Conservation (phyloP, 92 coral and sea anemone genomes). For the Nematostella vectensis region DNA sequence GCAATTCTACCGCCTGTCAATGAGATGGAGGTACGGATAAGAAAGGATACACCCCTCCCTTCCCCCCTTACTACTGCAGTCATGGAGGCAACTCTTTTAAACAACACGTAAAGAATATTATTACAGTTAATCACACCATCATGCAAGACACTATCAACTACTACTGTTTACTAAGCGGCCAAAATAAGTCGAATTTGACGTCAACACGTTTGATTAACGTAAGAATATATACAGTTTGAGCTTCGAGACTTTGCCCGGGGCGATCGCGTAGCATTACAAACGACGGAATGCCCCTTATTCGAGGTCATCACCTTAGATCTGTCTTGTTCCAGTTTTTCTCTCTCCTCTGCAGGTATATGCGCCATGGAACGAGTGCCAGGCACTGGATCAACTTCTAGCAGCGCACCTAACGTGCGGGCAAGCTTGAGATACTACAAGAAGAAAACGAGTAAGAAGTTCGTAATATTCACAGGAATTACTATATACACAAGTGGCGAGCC, state of each 20-base stretch:
- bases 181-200: too few relatives aligned
- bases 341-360: constrained; percentile 69
- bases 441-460: not conserved
- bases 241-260: too few relatives aligned
- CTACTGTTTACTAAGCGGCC: too few relatives aligned
- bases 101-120: too few relatives aligned
- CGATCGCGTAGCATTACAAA: too few relatives aligned
- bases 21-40: not conserved
- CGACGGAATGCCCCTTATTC: too few relatives aligned
- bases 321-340: constrained; percentile 71
- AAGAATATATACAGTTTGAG: too few relatives aligned
- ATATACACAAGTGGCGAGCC: not conserved
- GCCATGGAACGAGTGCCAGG: constrained; percentile 91
- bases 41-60: not conserved
- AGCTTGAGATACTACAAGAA: constrained; percentile 57
- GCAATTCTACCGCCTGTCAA: constrained; percentile 55
- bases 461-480: not conserved
- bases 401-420: constrained; percentile 59
- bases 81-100: too few relatives aligned
- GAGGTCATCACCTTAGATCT: constrained; percentile 57
- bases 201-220: too few relatives aligned
- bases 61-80: too few relatives aligned
- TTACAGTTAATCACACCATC: too few relatives aligned
- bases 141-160: too few relatives aligned
- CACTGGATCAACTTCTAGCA: constrained; percentile 60